These are phyloP conservation scores for Macrobrachium nipponense DNA, from an alignment of 1,140 invertebrate species.

Conservation along the genomic window DNA sequence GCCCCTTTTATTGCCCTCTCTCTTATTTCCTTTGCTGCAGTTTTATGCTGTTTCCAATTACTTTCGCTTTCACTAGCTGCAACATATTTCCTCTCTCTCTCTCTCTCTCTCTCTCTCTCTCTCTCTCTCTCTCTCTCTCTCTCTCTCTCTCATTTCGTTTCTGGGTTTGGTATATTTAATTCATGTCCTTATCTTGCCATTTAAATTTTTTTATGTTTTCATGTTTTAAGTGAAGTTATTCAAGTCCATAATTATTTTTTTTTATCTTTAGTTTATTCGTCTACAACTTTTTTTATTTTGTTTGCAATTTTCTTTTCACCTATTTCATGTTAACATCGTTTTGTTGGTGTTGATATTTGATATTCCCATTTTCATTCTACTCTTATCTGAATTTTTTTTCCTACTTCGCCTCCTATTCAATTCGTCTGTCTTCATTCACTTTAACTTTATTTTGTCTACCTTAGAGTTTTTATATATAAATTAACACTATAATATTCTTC, in stretches of 20 bases:
- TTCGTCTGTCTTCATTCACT: neutral
- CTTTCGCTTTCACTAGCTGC: neutral
- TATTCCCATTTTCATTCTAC: neutral
- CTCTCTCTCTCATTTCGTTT: conserved; percentile 19
- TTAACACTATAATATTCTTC: neutral
- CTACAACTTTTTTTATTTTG: neutral
- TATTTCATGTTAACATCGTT: neutral
- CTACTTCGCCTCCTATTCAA: neutral
- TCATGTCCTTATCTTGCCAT: neutral
- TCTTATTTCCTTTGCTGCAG: neutral
- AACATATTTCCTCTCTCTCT: neutral
- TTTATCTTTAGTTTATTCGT: neutral
- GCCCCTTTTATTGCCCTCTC: neutral
- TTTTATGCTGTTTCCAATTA: neutral
- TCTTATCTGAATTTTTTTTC: neutral
- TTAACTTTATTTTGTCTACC: neutral
- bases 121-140: conserved; percentile 28
- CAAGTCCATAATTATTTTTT: neutral
- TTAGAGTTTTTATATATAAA: neutral
- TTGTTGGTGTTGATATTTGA: neutral
- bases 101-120: conserved; percentile 17
- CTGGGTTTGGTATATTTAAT: neutral
- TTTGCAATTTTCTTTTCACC: neutral
- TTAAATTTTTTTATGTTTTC: too few relatives aligned
- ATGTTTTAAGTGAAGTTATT: too few relatives aligned